A percentile compares a stretch with the other conserved stretches of the same genome.
These are phyloP conservation scores for Theretra japonica DNA, from an alignment of 2,888 invertebrate species.

Conservation along the genomic window DNA sequence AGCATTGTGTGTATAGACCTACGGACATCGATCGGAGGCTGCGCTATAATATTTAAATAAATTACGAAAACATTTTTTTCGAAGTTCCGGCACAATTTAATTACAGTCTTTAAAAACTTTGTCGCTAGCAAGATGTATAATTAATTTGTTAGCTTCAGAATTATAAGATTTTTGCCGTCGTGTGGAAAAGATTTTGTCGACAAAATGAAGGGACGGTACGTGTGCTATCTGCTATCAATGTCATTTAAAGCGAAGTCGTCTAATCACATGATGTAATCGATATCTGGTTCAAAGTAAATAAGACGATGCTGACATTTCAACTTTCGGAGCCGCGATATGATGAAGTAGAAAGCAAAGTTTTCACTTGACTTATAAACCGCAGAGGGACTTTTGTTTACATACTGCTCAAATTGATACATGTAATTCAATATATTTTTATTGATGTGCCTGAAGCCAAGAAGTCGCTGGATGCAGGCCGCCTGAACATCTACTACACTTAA, in stretches of 20 bases:
- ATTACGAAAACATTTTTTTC: neutral
- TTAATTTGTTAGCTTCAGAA: slow-evolving; percentile 39
- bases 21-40: too few relatives aligned
- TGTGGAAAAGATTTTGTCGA: neutral
- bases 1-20: too few relatives aligned
- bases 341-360: neutral
- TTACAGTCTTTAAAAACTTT: neutral
- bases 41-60: too few relatives aligned
- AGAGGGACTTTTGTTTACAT: too few relatives aligned
- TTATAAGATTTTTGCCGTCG: slow-evolving; percentile 36
- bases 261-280: slow-evolving; percentile 2
- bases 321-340: neutral
- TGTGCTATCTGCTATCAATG: neutral
- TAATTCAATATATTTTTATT: too few relatives aligned
- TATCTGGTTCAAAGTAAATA: slow-evolving; percentile 6
- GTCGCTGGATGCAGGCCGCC: too few relatives aligned
- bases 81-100: neutral
- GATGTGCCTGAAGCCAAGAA: too few relatives aligned
- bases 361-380: neutral
- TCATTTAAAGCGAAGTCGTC: neutral
- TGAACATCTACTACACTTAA: too few relatives aligned
- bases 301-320: neutral
- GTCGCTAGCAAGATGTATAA: slow-evolving; percentile 12
- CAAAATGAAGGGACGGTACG: neutral
- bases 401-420: too few relatives aligned